Base-by-base conservation (phyloP, 2,888 invertebrate species). In the Unio pictorum region DNA sequence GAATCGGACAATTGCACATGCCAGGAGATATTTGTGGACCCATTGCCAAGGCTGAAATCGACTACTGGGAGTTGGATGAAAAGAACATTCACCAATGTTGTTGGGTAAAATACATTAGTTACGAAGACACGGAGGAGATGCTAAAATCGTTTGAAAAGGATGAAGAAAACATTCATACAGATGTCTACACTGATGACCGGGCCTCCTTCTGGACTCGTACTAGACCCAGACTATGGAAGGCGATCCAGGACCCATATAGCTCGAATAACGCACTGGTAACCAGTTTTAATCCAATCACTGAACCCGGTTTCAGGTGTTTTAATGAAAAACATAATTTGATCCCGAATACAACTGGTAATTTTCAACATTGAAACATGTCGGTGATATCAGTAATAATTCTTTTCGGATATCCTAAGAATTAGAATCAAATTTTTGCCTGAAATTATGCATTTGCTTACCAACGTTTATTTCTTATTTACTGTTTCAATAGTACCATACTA, bases 21-120 rank as follows among this genome's bases (percentile, higher is more conserved):
- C 82, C 82, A 54, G 67, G 73, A 11, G 79, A 79, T 61, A 69
- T 83, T 0, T 83, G 82, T 68, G 82, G 82, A 0, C 80, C 80
- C 55, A 74, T 79, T 58, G 71, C 75, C 18, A 83, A 79, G 63
- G 77, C 76, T 20, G 86, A 86, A 67, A 73, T 86, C 8, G 80
- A 81, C 56, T 86, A 81, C 70, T 86, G 86, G 86, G 81, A 81
- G 61, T 77, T 86, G 11, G 81, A 82, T 55, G 86, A 86, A 59
- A 79, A 81, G 26, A 77, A 81, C 57, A 84, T 86, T 11, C 80
- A 84, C 57, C 78, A 80, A 23, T 86, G 86, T 70, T 86, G 86
- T 63, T 83, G 84, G 84, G 80, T 84, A 30, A 78, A 79, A 54
- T 86, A 86, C 66, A 84, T 81, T n/a, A 79, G 78, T 60, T 80